Evolutionary conservation across 2,888 invertebrate genomes (phyloP).

Genomic region (Scotopteryx bipunctaria): DNA sequence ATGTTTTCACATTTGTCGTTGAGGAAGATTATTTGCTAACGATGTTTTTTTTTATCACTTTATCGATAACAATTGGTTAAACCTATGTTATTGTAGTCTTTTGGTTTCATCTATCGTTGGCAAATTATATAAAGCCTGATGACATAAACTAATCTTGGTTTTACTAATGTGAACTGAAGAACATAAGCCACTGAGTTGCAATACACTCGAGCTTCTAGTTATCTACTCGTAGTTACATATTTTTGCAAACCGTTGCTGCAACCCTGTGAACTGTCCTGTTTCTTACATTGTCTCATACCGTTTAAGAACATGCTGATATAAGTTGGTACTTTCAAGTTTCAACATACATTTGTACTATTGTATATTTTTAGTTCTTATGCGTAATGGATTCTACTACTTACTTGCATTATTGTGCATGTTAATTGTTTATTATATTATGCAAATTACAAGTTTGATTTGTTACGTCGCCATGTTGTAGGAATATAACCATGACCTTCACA

Average conservation of each 20-base stretch:
- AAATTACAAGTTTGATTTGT: slow-evolving; percentile 8
- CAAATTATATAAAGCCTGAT: too few relatives aligned
- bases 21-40: neutral
- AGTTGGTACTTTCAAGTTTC: neutral
- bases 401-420: neutral
- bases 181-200: neutral
- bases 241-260: slow-evolving; percentile 1
- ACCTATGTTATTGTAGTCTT: too few relatives aligned
- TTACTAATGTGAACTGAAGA: neutral
- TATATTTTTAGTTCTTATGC: neutral
- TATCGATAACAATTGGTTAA: too few relatives aligned
- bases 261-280: neutral
- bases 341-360: neutral
- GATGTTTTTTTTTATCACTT: neutral
- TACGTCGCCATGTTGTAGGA: slow-evolving; percentile 1
- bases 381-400: neutral
- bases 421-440: slow-evolving; percentile 2
- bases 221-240: neutral
- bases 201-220: neutral
- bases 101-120: too few relatives aligned
- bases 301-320: neutral
- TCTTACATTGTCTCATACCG: neutral
- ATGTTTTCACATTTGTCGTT: neutral
- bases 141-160: too few relatives aligned
- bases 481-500: slow-evolving; percentile 9